These are phyloP conservation scores for Cepaea nemoralis DNA, from an alignment of 1,140 invertebrate species.

Conservation along the genomic window DNA sequence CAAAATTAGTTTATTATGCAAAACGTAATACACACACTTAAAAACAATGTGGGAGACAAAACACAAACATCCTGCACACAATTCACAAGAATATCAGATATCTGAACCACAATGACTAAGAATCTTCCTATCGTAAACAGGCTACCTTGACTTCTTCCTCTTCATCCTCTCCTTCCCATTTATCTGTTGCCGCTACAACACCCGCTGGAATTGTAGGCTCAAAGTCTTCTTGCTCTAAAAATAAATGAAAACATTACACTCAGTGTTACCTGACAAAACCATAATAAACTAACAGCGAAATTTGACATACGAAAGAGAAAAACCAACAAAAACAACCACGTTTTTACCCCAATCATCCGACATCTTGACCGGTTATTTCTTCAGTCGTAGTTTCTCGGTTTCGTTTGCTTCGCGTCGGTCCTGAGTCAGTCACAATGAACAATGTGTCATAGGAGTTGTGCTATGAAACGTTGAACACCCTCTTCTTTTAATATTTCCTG, in stretches of 20 bases:
- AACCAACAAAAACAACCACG: neutral
- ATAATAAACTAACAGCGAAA: neutral
- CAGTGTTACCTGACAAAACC: neutral
- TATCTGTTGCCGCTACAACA: slow-evolving; percentile 71
- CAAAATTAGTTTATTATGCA: too few relatives aligned
- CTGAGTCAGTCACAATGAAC: too few relatives aligned
- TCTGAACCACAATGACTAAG: too few relatives aligned
- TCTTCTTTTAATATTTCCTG: too few relatives aligned
- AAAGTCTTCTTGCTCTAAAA: slow-evolving; percentile 55
- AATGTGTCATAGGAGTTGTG: too few relatives aligned
- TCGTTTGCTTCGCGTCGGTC: too few relatives aligned
- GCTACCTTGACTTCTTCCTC: slow-evolving; percentile 84
- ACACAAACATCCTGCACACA: too few relatives aligned
- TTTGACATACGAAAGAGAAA: neutral
- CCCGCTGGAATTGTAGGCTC: slow-evolving; percentile 41
- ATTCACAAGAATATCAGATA: too few relatives aligned
- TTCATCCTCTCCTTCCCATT: slow-evolving; percentile 91
- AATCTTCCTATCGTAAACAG: slow-evolving; percentile 28
- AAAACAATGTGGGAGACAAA: too few relatives aligned
- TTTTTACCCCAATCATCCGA: slow-evolving; percentile 37
- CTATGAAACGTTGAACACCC: too few relatives aligned
- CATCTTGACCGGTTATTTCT: slow-evolving; percentile 27
- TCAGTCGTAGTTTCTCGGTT: neutral
- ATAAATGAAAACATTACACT: slow-evolving; percentile 6
- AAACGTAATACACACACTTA: too few relatives aligned